phyloP scores from a whole-genome alignment of 92 coral and sea anemone genomes.

The Desmophyllum pertusum region DNA sequence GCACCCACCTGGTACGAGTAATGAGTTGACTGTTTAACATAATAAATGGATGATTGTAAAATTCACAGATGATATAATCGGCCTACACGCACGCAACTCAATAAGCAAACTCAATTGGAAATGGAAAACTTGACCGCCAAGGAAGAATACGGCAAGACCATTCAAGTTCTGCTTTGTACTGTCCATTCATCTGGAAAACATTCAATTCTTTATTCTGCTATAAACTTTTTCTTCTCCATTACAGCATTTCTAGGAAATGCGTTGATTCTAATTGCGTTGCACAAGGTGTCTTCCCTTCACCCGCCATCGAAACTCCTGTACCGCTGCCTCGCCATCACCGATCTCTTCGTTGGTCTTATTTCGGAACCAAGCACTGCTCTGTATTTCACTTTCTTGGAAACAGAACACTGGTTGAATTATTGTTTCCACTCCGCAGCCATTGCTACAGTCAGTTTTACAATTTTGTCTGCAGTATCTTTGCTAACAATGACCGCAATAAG shows the following conservation, averaged over 20 bases:
- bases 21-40: too few relatives aligned
- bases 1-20: too few relatives aligned
- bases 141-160: background rate
- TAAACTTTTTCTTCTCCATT: background rate
- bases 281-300: slow-evolving; percentile 9
- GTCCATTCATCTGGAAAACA: background rate
- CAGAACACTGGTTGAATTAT: background rate
- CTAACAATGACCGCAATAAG: slow-evolving; percentile 6
- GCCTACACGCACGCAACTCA: too few relatives aligned
- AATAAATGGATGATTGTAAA: too few relatives aligned
- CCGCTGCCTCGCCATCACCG: background rate
- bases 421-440: background rate
- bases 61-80: too few relatives aligned
- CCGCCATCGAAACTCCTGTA: slow-evolving; percentile 9
- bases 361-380: background rate
- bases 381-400: background rate
- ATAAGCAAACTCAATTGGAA: background rate
- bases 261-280: background rate
- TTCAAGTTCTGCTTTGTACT: background rate
- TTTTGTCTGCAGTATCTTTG: background rate
- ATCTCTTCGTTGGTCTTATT: slow-evolving; percentile 7
- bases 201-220: background rate
- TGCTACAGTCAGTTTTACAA: background rate
- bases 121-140: background rate
- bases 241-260: background rate